Percentiles rank a stretch among this genome's conserved stretches.
phyloP scores from a whole-genome alignment of 2,797 vertebrate genomes.

The Pristis pectinata region DNA sequence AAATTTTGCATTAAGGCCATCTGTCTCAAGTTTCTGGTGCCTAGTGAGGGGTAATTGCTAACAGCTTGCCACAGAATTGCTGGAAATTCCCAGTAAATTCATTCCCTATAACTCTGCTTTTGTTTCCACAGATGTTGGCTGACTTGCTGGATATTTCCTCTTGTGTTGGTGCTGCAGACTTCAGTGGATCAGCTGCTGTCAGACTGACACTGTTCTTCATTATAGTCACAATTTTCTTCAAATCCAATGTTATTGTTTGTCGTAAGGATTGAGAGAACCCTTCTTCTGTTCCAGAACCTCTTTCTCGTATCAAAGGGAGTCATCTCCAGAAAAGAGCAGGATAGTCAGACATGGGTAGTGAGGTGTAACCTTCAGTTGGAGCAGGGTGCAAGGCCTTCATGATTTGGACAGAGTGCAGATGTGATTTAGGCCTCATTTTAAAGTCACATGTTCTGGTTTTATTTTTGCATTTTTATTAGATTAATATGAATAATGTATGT shows the following conservation, averaged over 20 bases:
- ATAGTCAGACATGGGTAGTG: neutral
- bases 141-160: neutral
- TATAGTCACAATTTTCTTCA: neutral
- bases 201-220: neutral
- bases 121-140: neutral
- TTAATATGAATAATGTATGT: neutral
- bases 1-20: too few species aligned
- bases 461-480: neutral
- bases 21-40: too few species aligned
- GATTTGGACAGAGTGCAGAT: neutral
- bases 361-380: neutral
- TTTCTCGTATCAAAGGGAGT: neutral
- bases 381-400: neutral
- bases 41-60: too few species aligned
- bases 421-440: neutral
- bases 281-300: neutral
- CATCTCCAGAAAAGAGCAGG: neutral
- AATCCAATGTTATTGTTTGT: neutral
- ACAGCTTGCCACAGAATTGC: too few species aligned
- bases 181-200: neutral
- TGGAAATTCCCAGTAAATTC: too few species aligned
- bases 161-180: neutral
- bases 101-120: neutral
- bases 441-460: neutral
- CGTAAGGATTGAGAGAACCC: neutral